A percentile compares a stretch with the other conserved stretches of the same genome.
Conservation (phyloP, 2,113 vertebrate genomes). For the Pachycephala philippinensis region DNA sequence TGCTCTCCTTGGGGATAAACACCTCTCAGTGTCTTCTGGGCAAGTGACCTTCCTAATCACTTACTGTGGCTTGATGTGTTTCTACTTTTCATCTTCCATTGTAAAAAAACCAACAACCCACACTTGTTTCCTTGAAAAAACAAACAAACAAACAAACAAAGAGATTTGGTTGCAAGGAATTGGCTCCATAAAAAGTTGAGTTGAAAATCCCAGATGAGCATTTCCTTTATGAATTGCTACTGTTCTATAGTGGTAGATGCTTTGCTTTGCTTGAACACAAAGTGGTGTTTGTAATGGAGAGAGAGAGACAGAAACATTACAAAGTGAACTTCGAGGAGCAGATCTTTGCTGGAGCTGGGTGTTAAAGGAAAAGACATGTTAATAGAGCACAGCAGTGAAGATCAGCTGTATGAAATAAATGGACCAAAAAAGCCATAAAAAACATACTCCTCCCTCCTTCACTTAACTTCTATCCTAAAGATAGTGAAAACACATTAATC, state of each 20-base stretch:
- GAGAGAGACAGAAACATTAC: background rate
- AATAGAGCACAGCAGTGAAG: background rate
- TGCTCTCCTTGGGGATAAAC: background rate
- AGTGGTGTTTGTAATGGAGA: background rate
- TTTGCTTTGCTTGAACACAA: background rate
- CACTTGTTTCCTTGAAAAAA: background rate
- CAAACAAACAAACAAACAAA: background rate
- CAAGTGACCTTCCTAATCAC: background rate
- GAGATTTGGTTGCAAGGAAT: background rate
- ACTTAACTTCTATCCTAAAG: background rate
- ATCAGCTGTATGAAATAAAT: constrained; percentile 6
- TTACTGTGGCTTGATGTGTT: background rate
- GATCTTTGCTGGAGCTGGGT: background rate
- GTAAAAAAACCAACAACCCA: background rate
- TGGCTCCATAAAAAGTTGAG: background rate
- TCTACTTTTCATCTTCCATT: background rate
- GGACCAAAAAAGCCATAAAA: background rate
- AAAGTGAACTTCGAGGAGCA: background rate
- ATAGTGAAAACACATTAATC: background rate
- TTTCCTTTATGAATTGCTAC: background rate
- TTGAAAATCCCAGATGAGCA: background rate
- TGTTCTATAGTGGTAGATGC: background rate
- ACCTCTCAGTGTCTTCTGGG: background rate
- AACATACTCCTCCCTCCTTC: background rate
- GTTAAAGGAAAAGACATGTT: background rate